Conservation (phyloP, 1,140 invertebrate genomes). For the Dufourea novaeangliae region DNA sequence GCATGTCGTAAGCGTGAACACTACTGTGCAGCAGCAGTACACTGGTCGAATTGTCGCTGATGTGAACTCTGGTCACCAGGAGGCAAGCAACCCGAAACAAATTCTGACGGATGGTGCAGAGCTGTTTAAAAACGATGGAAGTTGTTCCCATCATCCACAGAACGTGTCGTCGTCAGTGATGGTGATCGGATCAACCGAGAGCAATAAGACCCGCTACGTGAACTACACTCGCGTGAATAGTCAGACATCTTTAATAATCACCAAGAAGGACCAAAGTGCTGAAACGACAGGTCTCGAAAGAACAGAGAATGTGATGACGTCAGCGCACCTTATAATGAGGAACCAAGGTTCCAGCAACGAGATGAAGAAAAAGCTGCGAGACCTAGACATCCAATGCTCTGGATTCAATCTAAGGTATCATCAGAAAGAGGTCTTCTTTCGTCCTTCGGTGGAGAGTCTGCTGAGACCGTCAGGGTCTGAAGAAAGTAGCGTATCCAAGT, state of each 20-base stretch:
- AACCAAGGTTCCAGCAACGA: too few species aligned
- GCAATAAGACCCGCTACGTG: neutral
- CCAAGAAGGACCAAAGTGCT: neutral
- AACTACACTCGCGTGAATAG: constrained; percentile 3
- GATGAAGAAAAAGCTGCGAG: neutral
- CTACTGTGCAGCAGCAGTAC: constrained; percentile 24
- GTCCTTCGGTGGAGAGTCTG: neutral
- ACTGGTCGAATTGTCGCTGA: neutral
- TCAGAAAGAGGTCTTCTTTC: constrained; percentile 1
- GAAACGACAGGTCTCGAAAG: neutral
- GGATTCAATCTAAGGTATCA: neutral
- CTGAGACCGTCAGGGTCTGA: neutral
- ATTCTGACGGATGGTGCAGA: neutral
- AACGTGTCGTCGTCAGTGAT: neutral
- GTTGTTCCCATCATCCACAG: neutral
- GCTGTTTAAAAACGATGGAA: neutral
- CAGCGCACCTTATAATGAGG: neutral
- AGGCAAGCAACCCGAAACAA: fast-evolving
- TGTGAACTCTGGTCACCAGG: neutral
- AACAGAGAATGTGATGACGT: neutral
- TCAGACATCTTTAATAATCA: neutral
- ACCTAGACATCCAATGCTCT: constrained; percentile 3
- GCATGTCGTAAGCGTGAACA: constrained; percentile 31
- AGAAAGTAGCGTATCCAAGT: neutral
- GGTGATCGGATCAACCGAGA: neutral